Evolutionary conservation across 2,797 vertebrate genomes (phyloP), one percentile per base, ranked within the genome.

Genomic region (Iguana delicatissima): DNA sequence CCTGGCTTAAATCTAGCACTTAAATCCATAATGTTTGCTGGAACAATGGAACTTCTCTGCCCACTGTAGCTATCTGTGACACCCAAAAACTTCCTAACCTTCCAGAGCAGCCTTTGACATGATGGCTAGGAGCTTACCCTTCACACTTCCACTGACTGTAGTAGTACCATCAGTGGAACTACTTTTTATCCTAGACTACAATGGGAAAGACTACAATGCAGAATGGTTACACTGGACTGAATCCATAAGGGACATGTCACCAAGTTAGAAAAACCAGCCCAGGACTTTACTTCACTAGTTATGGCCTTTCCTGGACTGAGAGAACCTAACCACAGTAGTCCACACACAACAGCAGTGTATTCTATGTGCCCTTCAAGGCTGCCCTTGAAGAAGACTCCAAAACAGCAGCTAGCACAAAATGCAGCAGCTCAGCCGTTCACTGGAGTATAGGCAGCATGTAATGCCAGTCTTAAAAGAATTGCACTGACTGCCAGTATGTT

Each of bases 161-260:
- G 20, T 16, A 76, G 29, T 38, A 74, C 72, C 24, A 9, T 72
- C 26, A 69, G 2, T 69, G 22, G 22, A 69, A 29, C 24, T 26
- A 72, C 29, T 29, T 14, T 32, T 24, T 4, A 22, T 83, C 59
- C 14, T 29, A 42, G 13, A 18, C 12, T 62, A 84, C 29, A 16
- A 26, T 72, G 12, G 22, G 32, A 89, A 46, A 42, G 35, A 32
- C 18, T 59, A 50, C 29, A 64, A n/a, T 16, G 59, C 26, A 62
- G 81, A 7, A 16, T 0, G 12, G 32, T 76, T 0, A 1, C 0
- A 20, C 22, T 1, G 1, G 89, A 73, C 0, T 0, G 38, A 89
- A 46, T 42, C 67, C 3, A 73, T 32, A 0, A 0, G 55, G 7
- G 80, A n/a, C 0, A 0, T 57, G 35, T 0, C 16, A 79, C 46